phyloP scores from a whole-genome alignment of 2,888 invertebrate species.

The Autographa pulchrina region DNA sequence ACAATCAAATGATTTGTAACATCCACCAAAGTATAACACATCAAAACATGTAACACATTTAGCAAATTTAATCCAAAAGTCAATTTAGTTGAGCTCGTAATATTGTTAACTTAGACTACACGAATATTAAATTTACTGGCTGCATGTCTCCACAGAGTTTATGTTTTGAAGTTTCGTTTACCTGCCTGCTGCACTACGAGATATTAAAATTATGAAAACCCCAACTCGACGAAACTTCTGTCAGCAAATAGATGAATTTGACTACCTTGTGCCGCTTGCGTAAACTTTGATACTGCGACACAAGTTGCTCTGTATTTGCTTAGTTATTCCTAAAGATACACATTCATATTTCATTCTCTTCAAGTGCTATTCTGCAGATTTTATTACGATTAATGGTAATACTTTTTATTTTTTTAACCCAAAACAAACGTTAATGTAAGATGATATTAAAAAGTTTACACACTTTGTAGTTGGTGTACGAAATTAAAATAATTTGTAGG shows the following conservation, averaged over 20 bases:
- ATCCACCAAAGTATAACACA: neutral
- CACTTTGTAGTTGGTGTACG: too few relatives aligned
- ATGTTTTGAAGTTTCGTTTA: constrained; percentile 78
- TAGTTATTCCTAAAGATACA: constrained; percentile 14
- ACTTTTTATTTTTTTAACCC: too few relatives aligned
- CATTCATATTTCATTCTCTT: constrained; percentile 16
- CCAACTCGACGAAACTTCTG: constrained; percentile 70
- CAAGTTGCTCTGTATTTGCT: constrained; percentile 45
- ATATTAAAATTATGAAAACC: constrained; percentile 83
- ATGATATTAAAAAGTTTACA: too few relatives aligned
- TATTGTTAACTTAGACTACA: constrained; percentile 31
- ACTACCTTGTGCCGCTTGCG: constrained; percentile 57
- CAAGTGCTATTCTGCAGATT: constrained; percentile 10
- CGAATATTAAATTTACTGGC: constrained; percentile 83
- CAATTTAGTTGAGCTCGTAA: constrained; percentile 36
- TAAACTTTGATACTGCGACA: constrained; percentile 49
- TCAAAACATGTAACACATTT: constrained; percentile 14
- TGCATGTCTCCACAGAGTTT: constrained; percentile 81
- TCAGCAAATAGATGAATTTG: constrained; percentile 70
- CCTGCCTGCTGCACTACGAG: constrained; percentile 72
- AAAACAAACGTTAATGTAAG: too few relatives aligned
- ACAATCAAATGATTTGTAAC: neutral
- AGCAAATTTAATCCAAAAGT: constrained; percentile 39
- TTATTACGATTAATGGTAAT: neutral
- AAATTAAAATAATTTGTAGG: too few relatives aligned